Evolutionary conservation across 1,140 invertebrate genomes (phyloP).

Genomic region (Nilaparvata lugens): DNA sequence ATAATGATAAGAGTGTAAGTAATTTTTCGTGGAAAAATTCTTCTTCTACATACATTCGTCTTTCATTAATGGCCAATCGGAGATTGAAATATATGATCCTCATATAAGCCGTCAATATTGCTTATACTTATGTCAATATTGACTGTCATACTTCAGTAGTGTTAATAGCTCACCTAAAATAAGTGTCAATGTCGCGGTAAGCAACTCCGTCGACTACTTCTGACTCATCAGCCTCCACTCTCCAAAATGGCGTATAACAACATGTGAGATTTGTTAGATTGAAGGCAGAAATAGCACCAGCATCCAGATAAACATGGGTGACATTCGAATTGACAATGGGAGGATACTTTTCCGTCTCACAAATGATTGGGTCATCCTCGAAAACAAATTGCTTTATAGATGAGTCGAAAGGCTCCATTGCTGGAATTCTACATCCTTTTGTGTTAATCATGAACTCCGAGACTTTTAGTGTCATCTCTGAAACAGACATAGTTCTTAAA

Average conservation of each 20-base stretch:
- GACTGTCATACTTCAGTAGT: too few relatives aligned
- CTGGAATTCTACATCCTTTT: conserved; percentile 65
- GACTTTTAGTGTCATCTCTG: too few relatives aligned
- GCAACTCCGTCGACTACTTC: background rate
- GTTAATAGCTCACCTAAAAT: conserved; percentile 7
- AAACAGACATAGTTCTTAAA: too few relatives aligned
- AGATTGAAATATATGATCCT: too few relatives aligned
- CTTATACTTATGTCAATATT: too few relatives aligned
- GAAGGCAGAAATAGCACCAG: conserved; percentile 7
- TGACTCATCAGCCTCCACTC: conserved; percentile 29
- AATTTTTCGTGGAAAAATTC: too few relatives aligned
- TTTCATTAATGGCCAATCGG: too few relatives aligned
- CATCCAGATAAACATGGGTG: conserved; percentile 21
- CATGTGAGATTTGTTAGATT: conserved; percentile 23
- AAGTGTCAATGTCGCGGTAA: conserved; percentile 5
- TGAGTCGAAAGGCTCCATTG: conserved; percentile 58
- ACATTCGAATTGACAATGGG: conserved; percentile 23
- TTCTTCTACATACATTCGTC: too few relatives aligned
- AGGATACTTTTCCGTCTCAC: conserved; percentile 6
- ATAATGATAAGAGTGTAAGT: too few relatives aligned
- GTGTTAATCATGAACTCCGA: conserved; percentile 11
- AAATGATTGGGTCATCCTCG: conserved; percentile 11
- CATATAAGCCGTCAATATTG: too few relatives aligned
- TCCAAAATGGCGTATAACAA: conserved; percentile 40
- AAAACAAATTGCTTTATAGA: conserved; percentile 14